These are phyloP conservation scores for Girardinus metallicus DNA, from an alignment of 2,797 vertebrate species.

Conservation along the genomic window DNA sequence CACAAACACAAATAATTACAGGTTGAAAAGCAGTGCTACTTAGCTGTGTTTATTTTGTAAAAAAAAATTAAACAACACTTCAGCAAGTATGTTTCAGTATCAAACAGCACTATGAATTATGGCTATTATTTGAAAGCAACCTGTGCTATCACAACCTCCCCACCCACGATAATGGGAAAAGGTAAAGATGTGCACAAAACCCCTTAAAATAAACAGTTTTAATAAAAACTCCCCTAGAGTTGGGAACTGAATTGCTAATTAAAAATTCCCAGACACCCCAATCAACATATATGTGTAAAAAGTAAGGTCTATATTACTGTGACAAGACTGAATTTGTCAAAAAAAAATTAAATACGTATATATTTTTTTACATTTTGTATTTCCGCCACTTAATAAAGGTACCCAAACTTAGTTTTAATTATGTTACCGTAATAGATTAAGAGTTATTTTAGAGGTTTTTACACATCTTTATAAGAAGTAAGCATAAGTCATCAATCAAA, in stretches of 20 bases:
- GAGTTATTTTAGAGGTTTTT: neutral
- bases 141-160: neutral
- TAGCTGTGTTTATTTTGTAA: slow-evolving; percentile 58
- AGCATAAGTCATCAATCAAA: neutral
- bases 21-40: slow-evolving; percentile 33
- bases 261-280: neutral
- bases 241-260: neutral
- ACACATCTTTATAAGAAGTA: neutral
- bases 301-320: neutral
- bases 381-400: neutral
- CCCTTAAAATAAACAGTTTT: neutral
- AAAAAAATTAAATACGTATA: neutral
- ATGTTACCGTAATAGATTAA: neutral
- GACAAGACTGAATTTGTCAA: neutral
- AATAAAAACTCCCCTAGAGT: neutral
- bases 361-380: neutral
- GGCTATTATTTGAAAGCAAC: neutral
- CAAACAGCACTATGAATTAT: neutral
- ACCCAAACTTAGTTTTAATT: neutral
- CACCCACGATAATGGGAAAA: neutral
- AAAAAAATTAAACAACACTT: slow-evolving; percentile 3
- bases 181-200: neutral
- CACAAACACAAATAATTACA: slow-evolving; percentile 38
- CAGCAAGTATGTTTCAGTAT: neutral
- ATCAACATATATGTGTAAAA: neutral